Percentiles rank a stretch among this genome's conserved stretches.
These are phyloP conservation scores for Felis catus DNA, from an alignment of 2,113 vertebrate species.

Conservation along the genomic window F.catus_Fca126_mat1.0 CM031412.1:182154001-182154500, in stretches of 20 bases:
- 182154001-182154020: not conserved
- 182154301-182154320: not conserved
- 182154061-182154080: not conserved
- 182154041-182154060: not conserved
- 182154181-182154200: not conserved
- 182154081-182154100: not conserved
- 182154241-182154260: not conserved
- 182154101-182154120: rapidly evolving
- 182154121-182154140: not conserved
- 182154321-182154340: not conserved
- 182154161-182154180: not conserved
- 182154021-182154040: not conserved
- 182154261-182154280: not conserved
- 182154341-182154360: not conserved
- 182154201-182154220: not conserved
- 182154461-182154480: not conserved
- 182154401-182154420: not conserved
- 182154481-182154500: not conserved
- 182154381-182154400: not conserved
- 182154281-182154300: not conserved
- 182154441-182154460: not conserved
- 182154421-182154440: not conserved
- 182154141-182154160: not conserved
- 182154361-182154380: not conserved
- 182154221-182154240: not conserved